A percentile compares a stretch with the other conserved stretches of the same genome.
These are phyloP conservation scores for Pachyseris speciosa DNA, from an alignment of 64 coral and sea anemone genomes.

Conservation along the genomic window DNA sequence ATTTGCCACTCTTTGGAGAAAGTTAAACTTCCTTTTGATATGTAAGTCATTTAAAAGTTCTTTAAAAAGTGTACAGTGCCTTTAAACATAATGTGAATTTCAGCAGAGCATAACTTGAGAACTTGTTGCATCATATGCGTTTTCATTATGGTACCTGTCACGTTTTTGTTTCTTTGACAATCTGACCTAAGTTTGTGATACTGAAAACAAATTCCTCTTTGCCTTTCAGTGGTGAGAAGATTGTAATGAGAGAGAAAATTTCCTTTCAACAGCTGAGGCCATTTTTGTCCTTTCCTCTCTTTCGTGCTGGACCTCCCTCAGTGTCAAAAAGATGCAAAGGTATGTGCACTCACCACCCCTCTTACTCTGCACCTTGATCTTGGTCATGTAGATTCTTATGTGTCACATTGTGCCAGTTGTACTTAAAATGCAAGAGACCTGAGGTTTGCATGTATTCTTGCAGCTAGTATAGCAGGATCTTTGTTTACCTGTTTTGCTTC, in stretches of 20 bases:
- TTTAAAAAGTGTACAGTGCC: not conserved
- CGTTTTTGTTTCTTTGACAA: too few relatives aligned
- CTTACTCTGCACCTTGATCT: not conserved
- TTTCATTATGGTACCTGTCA: too few relatives aligned
- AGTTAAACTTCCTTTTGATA: constrained; percentile 63
- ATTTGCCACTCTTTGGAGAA: constrained; percentile 69
- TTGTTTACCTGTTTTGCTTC: too few relatives aligned
- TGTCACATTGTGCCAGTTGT: too few relatives aligned
- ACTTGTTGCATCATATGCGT: too few relatives aligned
- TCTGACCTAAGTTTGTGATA: too few relatives aligned
- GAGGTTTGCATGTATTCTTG: too few relatives aligned
- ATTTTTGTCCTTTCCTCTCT: constrained; percentile 73
- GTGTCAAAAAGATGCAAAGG: constrained; percentile 77
- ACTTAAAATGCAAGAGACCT: too few relatives aligned
- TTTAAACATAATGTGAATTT: not conserved
- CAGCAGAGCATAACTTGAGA: too few relatives aligned
- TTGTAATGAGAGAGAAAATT: constrained; percentile 88
- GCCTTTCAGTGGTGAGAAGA: constrained; percentile 76
- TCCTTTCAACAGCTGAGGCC: constrained; percentile 83
- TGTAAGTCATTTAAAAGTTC: constrained; percentile 75
- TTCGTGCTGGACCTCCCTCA: constrained; percentile 68
- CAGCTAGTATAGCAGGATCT: too few relatives aligned
- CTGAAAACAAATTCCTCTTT: not conserved
- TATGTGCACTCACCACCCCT: not conserved
- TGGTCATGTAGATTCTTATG: too few relatives aligned